phyloP scores from a whole-genome alignment of 2,888 invertebrate genomes.

The Myopa testacea region DNA sequence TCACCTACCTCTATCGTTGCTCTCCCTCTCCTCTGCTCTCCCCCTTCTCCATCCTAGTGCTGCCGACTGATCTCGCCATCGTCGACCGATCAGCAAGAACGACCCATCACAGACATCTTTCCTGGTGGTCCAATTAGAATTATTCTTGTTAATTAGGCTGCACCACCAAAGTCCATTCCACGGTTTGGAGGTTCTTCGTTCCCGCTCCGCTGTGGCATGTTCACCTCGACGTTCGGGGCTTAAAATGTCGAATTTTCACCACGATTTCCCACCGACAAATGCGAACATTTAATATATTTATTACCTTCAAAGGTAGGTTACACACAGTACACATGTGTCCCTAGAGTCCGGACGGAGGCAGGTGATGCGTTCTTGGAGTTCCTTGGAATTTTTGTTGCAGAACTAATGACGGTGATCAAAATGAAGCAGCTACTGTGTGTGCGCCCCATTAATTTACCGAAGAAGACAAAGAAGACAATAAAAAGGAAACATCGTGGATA shows the following conservation, averaged over 20 bases:
- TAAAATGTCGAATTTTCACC: conserved; percentile 14
- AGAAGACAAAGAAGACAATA: neutral
- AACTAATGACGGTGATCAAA: conserved; percentile 63
- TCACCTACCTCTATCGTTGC: neutral
- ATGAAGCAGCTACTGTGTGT: conserved; percentile 54
- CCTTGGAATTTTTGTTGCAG: conserved; percentile 60
- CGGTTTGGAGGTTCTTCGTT: conserved; percentile 30
- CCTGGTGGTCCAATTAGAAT: conserved; percentile 67
- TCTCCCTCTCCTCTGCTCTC: neutral
- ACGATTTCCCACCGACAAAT: conserved; percentile 28
- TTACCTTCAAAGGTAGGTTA: neutral
- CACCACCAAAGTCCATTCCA: conserved; percentile 40
- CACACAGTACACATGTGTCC: conserved; percentile 49
- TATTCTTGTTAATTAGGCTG: conserved; percentile 65
- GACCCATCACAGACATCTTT: neutral
- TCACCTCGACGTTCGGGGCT: neutral
- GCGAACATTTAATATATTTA: neutral
- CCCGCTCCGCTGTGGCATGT: neutral
- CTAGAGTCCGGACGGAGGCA: conserved; percentile 54
- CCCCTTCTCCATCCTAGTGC: neutral
- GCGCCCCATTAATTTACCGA: conserved; percentile 6
- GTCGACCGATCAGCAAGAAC: neutral
- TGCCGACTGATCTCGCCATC: neutral
- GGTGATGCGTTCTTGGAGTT: conserved; percentile 53
- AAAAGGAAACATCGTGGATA: neutral